Evolutionary conservation across 2,113 vertebrate species (phyloP).

Genomic region (Melanerpes aurifrons): DNA sequence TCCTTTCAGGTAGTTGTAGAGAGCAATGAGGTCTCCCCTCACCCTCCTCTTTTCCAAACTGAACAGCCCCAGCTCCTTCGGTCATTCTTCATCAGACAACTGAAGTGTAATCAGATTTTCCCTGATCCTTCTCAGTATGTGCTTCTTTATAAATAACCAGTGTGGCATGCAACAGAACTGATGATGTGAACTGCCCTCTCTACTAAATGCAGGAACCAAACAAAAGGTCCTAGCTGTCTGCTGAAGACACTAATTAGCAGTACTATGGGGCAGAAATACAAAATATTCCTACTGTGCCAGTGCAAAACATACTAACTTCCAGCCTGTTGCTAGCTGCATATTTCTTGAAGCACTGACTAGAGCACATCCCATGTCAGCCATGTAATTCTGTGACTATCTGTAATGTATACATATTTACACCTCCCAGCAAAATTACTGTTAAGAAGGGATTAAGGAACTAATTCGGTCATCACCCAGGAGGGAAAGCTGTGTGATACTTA

Average conservation of each 20-base stretch:
- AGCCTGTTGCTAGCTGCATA: neutral
- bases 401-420: neutral
- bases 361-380: neutral
- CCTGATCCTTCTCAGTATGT: neutral
- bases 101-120: neutral
- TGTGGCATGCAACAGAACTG: neutral
- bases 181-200: neutral
- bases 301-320: neutral
- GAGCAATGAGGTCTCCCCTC: too few species aligned
- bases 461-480: conserved; percentile 18
- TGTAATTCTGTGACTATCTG: neutral
- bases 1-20: too few species aligned
- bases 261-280: neutral
- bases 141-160: neutral
- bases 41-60: too few species aligned
- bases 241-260: neutral
- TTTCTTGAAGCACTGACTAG: neutral
- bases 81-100: neutral
- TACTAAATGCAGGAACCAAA: neutral
- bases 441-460: conserved; percentile 46
- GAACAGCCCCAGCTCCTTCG: too few species aligned
- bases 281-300: neutral
- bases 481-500: conserved; percentile 9
- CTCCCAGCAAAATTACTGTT: neutral
- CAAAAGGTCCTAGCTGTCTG: neutral